phyloP scores from a whole-genome alignment of 2,113 vertebrate genomes.

The Patagioenas fasciata region DNA sequence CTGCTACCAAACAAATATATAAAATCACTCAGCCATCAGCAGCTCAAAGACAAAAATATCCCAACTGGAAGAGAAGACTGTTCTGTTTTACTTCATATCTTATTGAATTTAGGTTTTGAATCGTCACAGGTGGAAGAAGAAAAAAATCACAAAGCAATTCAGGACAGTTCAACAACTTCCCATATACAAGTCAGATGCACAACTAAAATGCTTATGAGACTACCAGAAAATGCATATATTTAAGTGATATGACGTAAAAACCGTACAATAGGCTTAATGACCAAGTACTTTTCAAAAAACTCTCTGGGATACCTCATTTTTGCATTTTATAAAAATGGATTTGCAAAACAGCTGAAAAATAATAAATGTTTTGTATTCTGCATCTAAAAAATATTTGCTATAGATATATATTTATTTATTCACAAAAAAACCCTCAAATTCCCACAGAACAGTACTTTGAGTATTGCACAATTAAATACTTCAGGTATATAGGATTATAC shows the following conservation, averaged over 20 bases:
- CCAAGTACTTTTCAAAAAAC: neutral
- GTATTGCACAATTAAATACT: neutral
- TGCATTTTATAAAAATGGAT: neutral
- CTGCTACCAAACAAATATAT: neutral
- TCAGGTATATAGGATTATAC: neutral
- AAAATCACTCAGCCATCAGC: neutral
- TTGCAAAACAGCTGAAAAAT: neutral
- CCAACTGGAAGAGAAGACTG: neutral
- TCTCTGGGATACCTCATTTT: neutral
- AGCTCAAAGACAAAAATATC: neutral
- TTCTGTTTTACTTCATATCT: neutral
- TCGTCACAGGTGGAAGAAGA: fast-evolving
- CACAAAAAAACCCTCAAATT: neutral
- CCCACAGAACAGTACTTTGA: neutral
- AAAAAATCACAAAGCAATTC: neutral
- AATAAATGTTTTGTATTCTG: neutral
- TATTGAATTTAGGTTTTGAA: neutral
- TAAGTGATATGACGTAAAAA: neutral
- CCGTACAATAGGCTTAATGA: neutral
- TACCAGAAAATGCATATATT: neutral
- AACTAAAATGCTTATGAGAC: neutral
- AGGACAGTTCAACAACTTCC: neutral
- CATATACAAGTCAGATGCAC: fast-evolving
- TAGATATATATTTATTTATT: neutral
- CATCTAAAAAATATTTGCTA: neutral